phyloP scores from a whole-genome alignment of 53 echinoderm and acorn worm genomes.

The Mesocentrotus franciscanus region DNA sequence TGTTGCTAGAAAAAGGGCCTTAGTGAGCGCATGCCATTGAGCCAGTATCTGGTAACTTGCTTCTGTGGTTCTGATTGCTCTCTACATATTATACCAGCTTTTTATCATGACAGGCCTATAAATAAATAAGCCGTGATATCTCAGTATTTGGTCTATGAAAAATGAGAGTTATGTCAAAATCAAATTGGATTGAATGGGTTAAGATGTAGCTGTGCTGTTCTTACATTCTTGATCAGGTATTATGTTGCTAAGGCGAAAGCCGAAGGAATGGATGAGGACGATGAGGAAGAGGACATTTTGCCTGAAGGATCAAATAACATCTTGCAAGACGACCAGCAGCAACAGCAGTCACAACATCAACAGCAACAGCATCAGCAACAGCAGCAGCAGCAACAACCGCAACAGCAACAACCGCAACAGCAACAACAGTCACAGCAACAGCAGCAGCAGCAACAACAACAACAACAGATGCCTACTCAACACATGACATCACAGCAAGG shows the following conservation, averaged over 20 bases:
- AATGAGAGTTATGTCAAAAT: too few relatives aligned
- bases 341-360: conserved; percentile 8
- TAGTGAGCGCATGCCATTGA: too few relatives aligned
- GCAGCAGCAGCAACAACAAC: not conserved
- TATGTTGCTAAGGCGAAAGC: conserved; percentile 92
- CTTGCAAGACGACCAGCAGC: conserved; percentile 47
- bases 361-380: conserved; percentile 13
- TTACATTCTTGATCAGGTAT: conserved; percentile 71
- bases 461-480: conserved; percentile 49
- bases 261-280: conserved; percentile 66
- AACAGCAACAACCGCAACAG: conserved; percentile 55
- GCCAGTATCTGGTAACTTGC: too few relatives aligned
- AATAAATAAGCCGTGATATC: too few relatives aligned
- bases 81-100: too few relatives aligned
- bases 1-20: too few relatives aligned
- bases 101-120: too few relatives aligned
- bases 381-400: conserved; percentile 1
- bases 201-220: not conserved
- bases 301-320: conserved; percentile 31
- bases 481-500: conserved; percentile 43
- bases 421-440: conserved; percentile 2
- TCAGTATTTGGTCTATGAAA: too few relatives aligned
- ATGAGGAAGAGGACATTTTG: conserved; percentile 34
- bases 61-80: too few relatives aligned
- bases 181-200: too few relatives aligned